These are phyloP conservation scores for Coleophora flavipennella DNA, from an alignment of 2,888 invertebrate species.

Conservation along the genomic window DNA sequence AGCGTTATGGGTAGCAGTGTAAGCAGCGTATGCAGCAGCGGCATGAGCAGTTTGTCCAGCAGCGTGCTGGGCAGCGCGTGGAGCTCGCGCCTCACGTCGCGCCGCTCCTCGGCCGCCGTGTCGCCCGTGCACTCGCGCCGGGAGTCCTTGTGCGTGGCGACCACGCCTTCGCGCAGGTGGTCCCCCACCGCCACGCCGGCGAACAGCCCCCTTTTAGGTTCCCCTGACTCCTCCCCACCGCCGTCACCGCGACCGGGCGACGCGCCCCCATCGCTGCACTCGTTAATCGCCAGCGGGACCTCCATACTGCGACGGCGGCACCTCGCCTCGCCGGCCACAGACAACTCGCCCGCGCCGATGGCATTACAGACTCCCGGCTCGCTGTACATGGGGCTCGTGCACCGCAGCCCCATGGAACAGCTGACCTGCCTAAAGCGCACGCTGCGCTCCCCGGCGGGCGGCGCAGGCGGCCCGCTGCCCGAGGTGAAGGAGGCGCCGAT, in stretches of 20 bases:
- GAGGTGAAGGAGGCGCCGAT: constrained; percentile 68
- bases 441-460: constrained; percentile 57
- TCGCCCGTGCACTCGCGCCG: constrained; percentile 78
- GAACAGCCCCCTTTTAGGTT: constrained; percentile 83
- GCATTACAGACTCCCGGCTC: constrained; percentile 74
- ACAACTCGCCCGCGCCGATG: constrained; percentile 75
- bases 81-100: constrained; percentile 77
- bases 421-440: constrained; percentile 79
- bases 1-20: constrained; percentile 79
- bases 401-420: constrained; percentile 85
- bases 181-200: constrained; percentile 90
- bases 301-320: constrained; percentile 61
- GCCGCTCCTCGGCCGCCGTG: constrained; percentile 63
- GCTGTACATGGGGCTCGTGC: constrained; percentile 75
- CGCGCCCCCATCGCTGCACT: constrained; percentile 63
- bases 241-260: constrained; percentile 78
- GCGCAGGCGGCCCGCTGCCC: constrained; percentile 36
- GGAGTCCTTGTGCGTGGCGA: constrained; percentile 84
- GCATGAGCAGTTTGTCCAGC: constrained; percentile 67
- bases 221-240: constrained; percentile 69
- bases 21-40: constrained; percentile 73
- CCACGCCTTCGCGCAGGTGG: constrained; percentile 78
- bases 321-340: constrained; percentile 71
- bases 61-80: constrained; percentile 70
- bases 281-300: constrained; percentile 66